A percentile compares a stretch with the other conserved stretches of the same genome.
Conservation (phyloP, 2,797 vertebrate species). For the Chloroceryle inda region DNA sequence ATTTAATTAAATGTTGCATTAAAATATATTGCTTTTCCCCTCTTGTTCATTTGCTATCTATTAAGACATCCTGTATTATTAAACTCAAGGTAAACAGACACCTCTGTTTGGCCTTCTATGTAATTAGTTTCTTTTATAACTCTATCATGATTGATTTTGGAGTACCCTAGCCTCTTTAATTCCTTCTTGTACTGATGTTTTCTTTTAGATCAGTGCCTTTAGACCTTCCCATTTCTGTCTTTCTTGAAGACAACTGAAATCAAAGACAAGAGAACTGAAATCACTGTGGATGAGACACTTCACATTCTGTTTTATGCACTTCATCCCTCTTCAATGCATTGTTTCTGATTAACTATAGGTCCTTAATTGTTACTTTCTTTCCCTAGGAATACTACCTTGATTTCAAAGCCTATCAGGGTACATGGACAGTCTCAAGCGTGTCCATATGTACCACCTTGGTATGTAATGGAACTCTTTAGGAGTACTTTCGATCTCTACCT, state of each 20-base stretch:
- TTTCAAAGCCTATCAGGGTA: background rate
- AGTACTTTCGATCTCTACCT: background rate
- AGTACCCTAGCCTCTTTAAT: background rate
- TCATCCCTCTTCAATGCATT: background rate
- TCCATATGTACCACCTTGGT: background rate
- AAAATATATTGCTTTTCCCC: conserved; percentile 20
- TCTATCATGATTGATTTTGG: background rate
- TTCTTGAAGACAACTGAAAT: background rate
- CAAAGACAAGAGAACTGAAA: background rate
- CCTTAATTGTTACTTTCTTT: background rate
- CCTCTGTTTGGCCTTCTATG: background rate
- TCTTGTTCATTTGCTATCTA: background rate
- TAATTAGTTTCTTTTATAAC: conserved; percentile 12
- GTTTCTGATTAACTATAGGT: background rate
- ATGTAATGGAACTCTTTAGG: background rate
- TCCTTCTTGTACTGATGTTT: background rate
- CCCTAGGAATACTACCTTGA: background rate
- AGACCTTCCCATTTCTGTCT: background rate
- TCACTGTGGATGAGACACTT: background rate
- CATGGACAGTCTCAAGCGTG: background rate
- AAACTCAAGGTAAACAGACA: conserved; percentile 3
- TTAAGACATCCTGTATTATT: conserved; percentile 3
- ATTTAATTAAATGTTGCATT: conserved; percentile 53
- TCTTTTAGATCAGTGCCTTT: background rate
- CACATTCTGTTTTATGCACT: background rate